These are phyloP conservation scores for Caenorhabditis sp. DNA, from an alignment of 2,888 invertebrate species.

Conservation along the genomic window DNA sequence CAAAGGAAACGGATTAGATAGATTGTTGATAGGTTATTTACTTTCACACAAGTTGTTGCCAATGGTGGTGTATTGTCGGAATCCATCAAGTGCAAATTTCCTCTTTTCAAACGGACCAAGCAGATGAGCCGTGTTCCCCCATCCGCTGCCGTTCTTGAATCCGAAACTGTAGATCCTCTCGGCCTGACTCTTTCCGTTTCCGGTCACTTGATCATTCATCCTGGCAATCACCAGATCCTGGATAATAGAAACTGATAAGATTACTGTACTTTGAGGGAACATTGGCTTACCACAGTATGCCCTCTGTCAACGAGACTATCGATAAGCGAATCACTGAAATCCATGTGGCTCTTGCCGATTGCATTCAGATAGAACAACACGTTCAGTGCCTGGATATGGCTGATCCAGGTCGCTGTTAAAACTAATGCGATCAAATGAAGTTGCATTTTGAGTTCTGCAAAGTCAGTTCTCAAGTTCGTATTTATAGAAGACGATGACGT, in stretches of 20 bases:
- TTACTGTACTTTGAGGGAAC: no score
- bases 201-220: slow-evolving; percentile 40
- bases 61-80: slow-evolving; percentile 25
- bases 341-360: slow-evolving; percentile 68
- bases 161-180: slow-evolving; percentile 37
- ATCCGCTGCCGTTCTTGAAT: slow-evolving; percentile 23
- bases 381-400: no score
- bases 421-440: not conserved
- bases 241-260: slow-evolving; percentile 1
- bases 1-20: not conserved
- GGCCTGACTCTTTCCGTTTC: slow-evolving; percentile 45
- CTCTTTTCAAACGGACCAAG: slow-evolving; percentile 16
- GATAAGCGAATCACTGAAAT: slow-evolving; percentile 62
- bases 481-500: not conserved
- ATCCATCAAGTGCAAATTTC: slow-evolving; percentile 31
- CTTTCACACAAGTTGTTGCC: slow-evolving; percentile 52
- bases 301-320: slow-evolving; percentile 58
- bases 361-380: slow-evolving; percentile 59
- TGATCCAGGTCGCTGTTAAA: not conserved
- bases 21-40: not conserved
- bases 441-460: not conserved
- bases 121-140: slow-evolving; percentile 42
- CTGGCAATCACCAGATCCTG: slow-evolving; percentile 43
- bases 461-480: not conserved
- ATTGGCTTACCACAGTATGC: slow-evolving; percentile 64